Percentiles rank a stretch among this genome's conserved stretches.
phyloP scores from a whole-genome alignment of 1,140 invertebrate genomes.

The Dicyema japonicum region DNA sequence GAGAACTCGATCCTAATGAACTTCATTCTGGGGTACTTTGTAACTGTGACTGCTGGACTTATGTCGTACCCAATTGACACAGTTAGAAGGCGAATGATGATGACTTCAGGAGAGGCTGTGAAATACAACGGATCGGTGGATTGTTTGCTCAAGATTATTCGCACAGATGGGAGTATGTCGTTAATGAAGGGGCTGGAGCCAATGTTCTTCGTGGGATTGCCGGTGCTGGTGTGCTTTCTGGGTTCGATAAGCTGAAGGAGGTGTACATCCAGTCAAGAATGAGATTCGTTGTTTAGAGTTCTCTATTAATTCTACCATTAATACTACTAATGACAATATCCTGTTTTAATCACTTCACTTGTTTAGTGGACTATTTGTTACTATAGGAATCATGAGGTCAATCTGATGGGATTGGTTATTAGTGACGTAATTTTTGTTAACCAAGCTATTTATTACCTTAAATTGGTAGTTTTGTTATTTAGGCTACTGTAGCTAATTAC shows the following conservation, averaged over 20 bases:
- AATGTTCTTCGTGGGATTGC: constrained; percentile 24
- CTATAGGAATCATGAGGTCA: too few relatives aligned
- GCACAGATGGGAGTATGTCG: constrained; percentile 24
- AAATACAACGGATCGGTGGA: constrained; percentile 26
- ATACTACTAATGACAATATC: too few relatives aligned
- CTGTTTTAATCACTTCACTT: too few relatives aligned
- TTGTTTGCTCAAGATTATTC: constrained; percentile 23
- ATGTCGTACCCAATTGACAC: constrained; percentile 74
- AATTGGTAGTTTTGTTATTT: too few relatives aligned
- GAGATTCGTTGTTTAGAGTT: too few relatives aligned
- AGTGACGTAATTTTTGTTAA: too few relatives aligned
- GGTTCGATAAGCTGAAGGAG: constrained; percentile 24
- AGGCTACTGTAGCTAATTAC: too few relatives aligned
- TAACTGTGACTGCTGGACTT: constrained; percentile 51
- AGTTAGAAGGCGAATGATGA: constrained; percentile 58
- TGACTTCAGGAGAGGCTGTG: constrained; percentile 26
- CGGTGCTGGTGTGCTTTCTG: constrained; percentile 23
- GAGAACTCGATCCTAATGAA: constrained; percentile 45
- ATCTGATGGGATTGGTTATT: too few relatives aligned
- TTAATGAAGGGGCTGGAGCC: constrained; percentile 26
- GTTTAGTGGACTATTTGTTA: too few relatives aligned
- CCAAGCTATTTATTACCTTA: too few relatives aligned
- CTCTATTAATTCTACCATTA: too few relatives aligned
- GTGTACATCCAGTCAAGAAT: too few relatives aligned
- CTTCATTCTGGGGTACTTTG: constrained; percentile 41